These are phyloP conservation scores for Bradysia coprophila DNA, from an alignment of 1,140 invertebrate genomes.

Conservation along the genomic window DNA sequence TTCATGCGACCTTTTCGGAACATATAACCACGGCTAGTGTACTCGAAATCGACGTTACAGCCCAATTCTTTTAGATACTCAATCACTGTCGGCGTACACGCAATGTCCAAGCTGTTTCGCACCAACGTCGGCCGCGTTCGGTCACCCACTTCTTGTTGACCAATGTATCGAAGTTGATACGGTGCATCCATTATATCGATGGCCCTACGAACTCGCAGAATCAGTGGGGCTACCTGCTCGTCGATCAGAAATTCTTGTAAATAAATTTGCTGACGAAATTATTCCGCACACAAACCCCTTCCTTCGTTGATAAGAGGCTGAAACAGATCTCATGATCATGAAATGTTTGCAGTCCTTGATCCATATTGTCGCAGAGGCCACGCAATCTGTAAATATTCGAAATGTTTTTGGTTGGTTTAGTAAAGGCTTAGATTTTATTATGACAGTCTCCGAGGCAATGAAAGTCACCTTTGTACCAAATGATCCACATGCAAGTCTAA, in stretches of 20 bases:
- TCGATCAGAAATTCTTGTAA: no score
- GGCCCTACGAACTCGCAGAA: constrained; percentile 56
- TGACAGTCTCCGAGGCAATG: not conserved
- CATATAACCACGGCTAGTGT: constrained; percentile 86
- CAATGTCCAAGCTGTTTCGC: constrained; percentile 79
- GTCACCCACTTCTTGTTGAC: constrained; percentile 75
- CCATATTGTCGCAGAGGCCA: constrained; percentile 87
- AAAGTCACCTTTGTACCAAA: constrained; percentile 51
- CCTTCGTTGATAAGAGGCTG: constrained; percentile 42
- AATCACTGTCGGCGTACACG: constrained; percentile 69
- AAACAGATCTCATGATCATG: constrained; percentile 81
- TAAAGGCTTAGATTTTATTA: no score
- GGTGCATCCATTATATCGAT: constrained; percentile 54
- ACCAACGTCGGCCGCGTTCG: constrained; percentile 78
- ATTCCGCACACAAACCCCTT: constrained; percentile 21
- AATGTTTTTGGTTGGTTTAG: no score
- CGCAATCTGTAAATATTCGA: constrained; percentile 31
- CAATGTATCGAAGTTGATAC: constrained; percentile 76
- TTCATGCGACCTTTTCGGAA: constrained; percentile 95
- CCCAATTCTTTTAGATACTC: constrained; percentile 88
- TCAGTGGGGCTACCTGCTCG: no score
- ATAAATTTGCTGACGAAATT: no score
- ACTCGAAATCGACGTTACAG: constrained; percentile 82
- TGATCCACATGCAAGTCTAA: constrained; percentile 81
- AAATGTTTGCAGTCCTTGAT: constrained; percentile 75